Percentiles rank a stretch among this genome's conserved stretches.
phyloP scores from a whole-genome alignment of 2,888 invertebrate genomes.

The Dryobota labecula region DNA sequence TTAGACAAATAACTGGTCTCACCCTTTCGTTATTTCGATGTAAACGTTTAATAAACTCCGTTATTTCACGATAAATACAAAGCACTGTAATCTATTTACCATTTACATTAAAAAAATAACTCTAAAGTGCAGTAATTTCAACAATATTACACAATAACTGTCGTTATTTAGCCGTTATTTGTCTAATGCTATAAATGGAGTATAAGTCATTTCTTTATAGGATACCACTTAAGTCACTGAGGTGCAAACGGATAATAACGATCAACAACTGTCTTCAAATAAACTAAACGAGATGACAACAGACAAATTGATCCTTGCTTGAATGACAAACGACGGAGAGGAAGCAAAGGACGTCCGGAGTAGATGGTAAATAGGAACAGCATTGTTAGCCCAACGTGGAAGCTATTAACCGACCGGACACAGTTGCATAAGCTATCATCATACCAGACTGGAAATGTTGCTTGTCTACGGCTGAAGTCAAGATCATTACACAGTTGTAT shows the following conservation, averaged over 20 bases:
- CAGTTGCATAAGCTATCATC: not conserved
- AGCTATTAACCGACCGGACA: slow-evolving; percentile 11
- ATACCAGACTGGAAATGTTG: not conserved
- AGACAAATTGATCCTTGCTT: slow-evolving; percentile 1
- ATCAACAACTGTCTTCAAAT: not conserved
- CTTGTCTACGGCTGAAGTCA: not conserved
- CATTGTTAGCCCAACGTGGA: slow-evolving; percentile 30
- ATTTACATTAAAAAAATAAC: no score
- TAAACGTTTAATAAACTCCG: no score
- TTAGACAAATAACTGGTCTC: no score
- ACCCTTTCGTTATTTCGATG: no score
- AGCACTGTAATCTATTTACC: no score
- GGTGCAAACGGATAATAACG: not conserved
- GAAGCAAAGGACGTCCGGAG: slow-evolving; percentile 16
- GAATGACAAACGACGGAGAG: not conserved
- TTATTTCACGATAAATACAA: no score
- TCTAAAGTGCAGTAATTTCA: no score
- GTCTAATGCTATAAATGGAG: no score
- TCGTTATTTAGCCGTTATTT: no score
- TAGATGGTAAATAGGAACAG: slow-evolving; percentile 14
- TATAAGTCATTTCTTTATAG: not conserved
- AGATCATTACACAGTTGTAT: not conserved
- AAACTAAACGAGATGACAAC: not conserved
- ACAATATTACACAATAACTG: no score
- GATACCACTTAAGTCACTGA: not conserved